Evolutionary conservation across 2,888 invertebrate species (phyloP).

Genomic region (Calameuta filiformis): DNA sequence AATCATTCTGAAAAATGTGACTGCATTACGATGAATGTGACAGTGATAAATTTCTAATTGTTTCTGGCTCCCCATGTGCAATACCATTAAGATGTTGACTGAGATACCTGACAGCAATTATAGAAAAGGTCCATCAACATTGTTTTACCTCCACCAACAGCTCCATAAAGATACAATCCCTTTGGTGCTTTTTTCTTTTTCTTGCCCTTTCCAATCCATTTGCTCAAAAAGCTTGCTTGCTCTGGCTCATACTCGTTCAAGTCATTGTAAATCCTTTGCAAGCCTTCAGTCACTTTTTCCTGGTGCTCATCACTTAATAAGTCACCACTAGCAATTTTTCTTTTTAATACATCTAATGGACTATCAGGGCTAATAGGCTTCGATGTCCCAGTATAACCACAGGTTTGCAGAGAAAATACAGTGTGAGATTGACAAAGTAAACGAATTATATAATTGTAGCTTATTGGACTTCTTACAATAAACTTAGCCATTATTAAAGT

Average conservation of each 20-base stretch:
- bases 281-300: conserved; percentile 73
- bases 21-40: not conserved
- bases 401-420: conserved; percentile 23
- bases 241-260: conserved; percentile 72
- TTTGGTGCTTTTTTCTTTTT: conserved; percentile 70
- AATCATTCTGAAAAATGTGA: not conserved
- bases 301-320: conserved; percentile 80
- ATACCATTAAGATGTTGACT: conserved; percentile 31
- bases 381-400: conserved; percentile 26
- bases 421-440: conserved; percentile 33
- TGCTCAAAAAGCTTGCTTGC: conserved; percentile 64
- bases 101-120: conserved; percentile 74
- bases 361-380: conserved; percentile 25
- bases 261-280: conserved; percentile 78
- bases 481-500: conserved; percentile 39
- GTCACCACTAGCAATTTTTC: conserved; percentile 72
- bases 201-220: conserved; percentile 64
- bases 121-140: conserved; percentile 99
- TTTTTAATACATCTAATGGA: conserved; percentile 70
- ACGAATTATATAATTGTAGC: conserved; percentile 32
- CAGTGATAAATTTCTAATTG: not conserved
- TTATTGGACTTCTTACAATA: conserved; percentile 34
- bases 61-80: conserved; percentile 39
- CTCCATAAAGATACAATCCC: conserved; percentile 90
- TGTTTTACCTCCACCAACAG: conserved; percentile 97